These are phyloP conservation scores for Corythornis cristatus DNA, from an alignment of 2,113 vertebrate genomes.

Conservation along the genomic window DNA sequence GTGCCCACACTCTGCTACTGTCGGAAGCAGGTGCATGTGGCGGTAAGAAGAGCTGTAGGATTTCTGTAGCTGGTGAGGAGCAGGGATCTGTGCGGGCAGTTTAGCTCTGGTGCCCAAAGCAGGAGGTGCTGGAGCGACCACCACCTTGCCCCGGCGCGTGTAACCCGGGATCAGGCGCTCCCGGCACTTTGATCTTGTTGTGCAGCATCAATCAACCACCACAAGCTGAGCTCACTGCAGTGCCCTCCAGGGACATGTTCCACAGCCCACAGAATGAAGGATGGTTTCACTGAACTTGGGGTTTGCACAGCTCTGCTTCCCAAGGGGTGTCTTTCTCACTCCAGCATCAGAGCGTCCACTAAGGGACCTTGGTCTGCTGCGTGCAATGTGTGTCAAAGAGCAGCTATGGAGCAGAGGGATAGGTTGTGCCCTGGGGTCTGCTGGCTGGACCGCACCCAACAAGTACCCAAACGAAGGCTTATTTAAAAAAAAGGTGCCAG, in stretches of 20 bases:
- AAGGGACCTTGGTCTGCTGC: background rate
- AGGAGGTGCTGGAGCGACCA: background rate
- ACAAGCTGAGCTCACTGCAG: fast-evolving
- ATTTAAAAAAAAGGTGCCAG: background rate
- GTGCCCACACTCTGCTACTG: background rate
- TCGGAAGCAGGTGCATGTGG: background rate
- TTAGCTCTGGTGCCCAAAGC: background rate
- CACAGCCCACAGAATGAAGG: fast-evolving
- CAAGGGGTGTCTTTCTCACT: background rate
- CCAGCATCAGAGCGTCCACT: fast-evolving
- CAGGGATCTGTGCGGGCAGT: background rate
- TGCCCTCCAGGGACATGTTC: fast-evolving
- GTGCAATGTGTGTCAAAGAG: background rate
- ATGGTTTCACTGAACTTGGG: background rate
- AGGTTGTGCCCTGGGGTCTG: background rate
- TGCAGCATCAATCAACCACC: fast-evolving
- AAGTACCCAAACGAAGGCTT: background rate
- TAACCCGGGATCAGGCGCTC: background rate
- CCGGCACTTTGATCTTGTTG: background rate
- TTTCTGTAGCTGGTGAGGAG: background rate
- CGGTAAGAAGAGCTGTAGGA: fast-evolving
- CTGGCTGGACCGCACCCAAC: background rate
- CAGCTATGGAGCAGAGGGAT: background rate
- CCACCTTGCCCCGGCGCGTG: background rate
- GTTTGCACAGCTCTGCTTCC: background rate